Base-by-base conservation (phyloP, 2,797 vertebrate species). In the Sarcoramphus papa region DNA sequence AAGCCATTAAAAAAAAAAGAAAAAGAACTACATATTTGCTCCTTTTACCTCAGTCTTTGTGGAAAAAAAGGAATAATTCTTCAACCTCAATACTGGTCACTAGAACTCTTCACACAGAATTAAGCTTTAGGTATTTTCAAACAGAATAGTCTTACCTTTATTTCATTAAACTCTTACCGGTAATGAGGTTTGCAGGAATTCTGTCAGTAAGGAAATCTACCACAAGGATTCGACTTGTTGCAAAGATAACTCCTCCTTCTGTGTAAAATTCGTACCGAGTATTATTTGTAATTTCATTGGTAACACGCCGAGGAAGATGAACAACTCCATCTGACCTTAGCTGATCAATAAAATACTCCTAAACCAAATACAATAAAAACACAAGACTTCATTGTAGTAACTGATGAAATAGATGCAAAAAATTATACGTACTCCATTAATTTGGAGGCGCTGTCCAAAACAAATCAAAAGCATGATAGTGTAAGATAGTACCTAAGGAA, bases 161-260 rank as follows among this genome's bases (percentile, higher is more conserved):
- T 30, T 43, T 76, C 7, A 82, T 43, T 91, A 85, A 74, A 60
- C 65, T 85, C 98, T 98, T 97, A 99, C 99, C 99, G 6, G 99
- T 98, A 95, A 99, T 98, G 76, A 99, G 98, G 94, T 99, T 98
- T 76, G 99, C 98, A 67, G 99, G 99, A 97, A 99, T 99, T 91
- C 99, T 98, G 86, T 99, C 98, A 0, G 99, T 99, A 89, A 99
- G 98, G 94, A 99, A 99, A 97, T 99, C 99, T 21, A 99, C 99
- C 95, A 99, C 99, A 77, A 99, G 98, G 95, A 99, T 99, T 53
- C 99, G 98, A 93, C 99, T 99, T 76, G 99, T 99, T 90, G 99
- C 99, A 94, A 99, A 99, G 95, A 99, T 97, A 41, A 99, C 98
- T 7, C 99, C 99, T 33, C 99, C 99, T 88, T 98, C 98, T 0